These are phyloP conservation scores for Gopherus evgoodei DNA, from an alignment of 2,113 vertebrate species.

Conservation along the genomic window DNA sequence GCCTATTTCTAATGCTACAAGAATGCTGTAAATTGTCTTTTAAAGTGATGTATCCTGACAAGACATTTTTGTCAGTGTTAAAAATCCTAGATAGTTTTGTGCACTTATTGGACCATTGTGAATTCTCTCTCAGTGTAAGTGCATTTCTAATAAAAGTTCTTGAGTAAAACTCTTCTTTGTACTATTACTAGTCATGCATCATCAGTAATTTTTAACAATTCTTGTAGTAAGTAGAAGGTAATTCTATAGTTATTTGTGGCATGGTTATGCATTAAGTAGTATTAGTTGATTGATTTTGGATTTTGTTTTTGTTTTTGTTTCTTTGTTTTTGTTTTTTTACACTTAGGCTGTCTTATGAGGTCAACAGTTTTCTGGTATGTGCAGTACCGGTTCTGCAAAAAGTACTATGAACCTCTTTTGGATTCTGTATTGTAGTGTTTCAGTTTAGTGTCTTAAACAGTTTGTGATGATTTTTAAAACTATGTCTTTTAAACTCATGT, in stretches of 20 bases:
- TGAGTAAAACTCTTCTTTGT: conserved; percentile 91
- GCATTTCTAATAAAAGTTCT: conserved; percentile 92
- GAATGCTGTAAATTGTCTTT: conserved; percentile 87
- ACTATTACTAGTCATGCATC: conserved; percentile 92
- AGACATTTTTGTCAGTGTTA: conserved; percentile 90
- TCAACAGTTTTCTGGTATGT: conserved; percentile 90
- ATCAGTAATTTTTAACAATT: conserved; percentile 90
- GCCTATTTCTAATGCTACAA: conserved; percentile 87
- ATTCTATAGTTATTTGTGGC: conserved; percentile 95
- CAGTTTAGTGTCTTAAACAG: conserved; percentile 92
- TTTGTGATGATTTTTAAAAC: conserved; percentile 94
- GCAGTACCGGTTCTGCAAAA: conserved; percentile 91
- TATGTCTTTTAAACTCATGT: conserved; percentile 91
- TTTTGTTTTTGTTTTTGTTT: conserved; percentile 74
- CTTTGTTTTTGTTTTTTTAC: conserved; percentile 79
- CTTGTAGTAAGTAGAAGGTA: conserved; percentile 92
- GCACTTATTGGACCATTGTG: conserved; percentile 96
- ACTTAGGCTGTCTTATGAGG: conserved; percentile 86
- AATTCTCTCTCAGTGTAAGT: conserved; percentile 95
- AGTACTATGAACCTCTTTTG: conserved; percentile 90
- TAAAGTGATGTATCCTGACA: conserved; percentile 89
- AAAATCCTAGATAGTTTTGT: conserved; percentile 89
- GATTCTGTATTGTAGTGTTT: conserved; percentile 95
- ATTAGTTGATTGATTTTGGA: conserved; percentile 87
- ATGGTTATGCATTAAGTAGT: conserved; percentile 97